These are phyloP conservation scores for Chrysolina haemoptera DNA, from an alignment of 2,888 invertebrate genomes.

Conservation along the genomic window DNA sequence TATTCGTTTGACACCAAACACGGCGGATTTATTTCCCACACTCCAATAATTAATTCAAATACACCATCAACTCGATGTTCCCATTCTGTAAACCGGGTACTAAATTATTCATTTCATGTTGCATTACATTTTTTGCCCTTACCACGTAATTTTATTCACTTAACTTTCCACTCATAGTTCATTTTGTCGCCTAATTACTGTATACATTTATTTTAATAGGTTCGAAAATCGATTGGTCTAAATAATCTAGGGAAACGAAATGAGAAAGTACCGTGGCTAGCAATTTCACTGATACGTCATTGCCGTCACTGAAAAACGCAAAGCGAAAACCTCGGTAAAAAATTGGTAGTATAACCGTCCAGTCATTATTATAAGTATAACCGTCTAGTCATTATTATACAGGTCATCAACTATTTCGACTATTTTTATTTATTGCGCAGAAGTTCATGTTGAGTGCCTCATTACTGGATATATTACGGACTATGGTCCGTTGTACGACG, in stretches of 20 bases:
- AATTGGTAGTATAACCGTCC: not conserved
- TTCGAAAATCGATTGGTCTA: not conserved
- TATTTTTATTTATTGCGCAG: no score
- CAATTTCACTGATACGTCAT: not conserved
- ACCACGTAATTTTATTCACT: not conserved
- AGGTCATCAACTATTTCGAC: no score
- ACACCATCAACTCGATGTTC: no score
- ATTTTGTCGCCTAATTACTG: not conserved
- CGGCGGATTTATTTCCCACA: not conserved
- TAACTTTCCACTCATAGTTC: conserved; percentile 10
- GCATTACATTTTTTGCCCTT: not conserved
- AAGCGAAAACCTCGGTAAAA: not conserved
- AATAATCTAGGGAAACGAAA: not conserved
- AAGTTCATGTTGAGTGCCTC: no score
- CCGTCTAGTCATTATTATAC: no score
- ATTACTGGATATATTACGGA: no score
- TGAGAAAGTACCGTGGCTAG: not conserved
- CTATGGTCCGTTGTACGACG: no score
- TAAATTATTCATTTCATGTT: conserved; percentile 7
- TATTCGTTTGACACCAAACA: no score
- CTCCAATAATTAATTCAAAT: not conserved
- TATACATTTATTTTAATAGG: not conserved
- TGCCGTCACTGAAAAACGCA: not conserved
- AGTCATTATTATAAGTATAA: no score
- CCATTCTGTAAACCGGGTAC: not conserved